These are phyloP conservation scores for Bombus superbus DNA, from an alignment of 1,140 invertebrate genomes.

Conservation along the genomic window DNA sequence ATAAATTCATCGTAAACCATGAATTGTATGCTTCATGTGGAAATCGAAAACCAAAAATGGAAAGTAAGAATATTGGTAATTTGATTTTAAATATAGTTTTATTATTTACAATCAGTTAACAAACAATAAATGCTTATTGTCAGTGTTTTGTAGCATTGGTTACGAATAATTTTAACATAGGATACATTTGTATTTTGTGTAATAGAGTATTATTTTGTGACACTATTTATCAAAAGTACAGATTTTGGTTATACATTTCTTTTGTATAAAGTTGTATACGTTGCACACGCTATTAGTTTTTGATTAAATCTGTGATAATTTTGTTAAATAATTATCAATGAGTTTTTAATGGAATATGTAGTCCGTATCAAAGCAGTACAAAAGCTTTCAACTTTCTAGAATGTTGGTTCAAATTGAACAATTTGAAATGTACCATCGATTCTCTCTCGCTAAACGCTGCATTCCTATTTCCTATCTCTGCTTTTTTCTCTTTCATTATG, in stretches of 20 bases:
- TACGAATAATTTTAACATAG: constrained; percentile 20
- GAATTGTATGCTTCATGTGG: not conserved
- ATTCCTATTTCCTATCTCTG: constrained; percentile 28
- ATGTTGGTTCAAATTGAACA: constrained; percentile 6
- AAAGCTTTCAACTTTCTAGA: not conserved
- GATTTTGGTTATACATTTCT: constrained; percentile 2
- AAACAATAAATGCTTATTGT: not conserved
- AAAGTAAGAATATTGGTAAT: not conserved
- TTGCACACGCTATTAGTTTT: not conserved
- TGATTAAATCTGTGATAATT: constrained; percentile 28
- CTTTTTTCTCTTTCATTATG: not conserved
- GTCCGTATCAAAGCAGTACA: not conserved
- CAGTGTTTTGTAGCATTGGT: not conserved
- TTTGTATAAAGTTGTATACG: not conserved
- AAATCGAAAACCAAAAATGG: constrained; percentile 14
- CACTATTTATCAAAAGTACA: constrained; percentile 6
- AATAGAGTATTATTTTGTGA: constrained; percentile 1
- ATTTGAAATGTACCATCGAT: constrained; percentile 27
- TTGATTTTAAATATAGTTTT: not conserved
- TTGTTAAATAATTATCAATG: not conserved
- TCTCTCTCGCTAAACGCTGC: constrained; percentile 36
- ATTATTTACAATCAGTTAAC: constrained; percentile 6
- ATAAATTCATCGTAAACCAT: constrained; percentile 2
- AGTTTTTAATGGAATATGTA: not conserved
- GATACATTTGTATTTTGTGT: not conserved